Base-by-base conservation (phyloP, 92 coral and sea anemone species). In the Montipora capitata region DNA sequence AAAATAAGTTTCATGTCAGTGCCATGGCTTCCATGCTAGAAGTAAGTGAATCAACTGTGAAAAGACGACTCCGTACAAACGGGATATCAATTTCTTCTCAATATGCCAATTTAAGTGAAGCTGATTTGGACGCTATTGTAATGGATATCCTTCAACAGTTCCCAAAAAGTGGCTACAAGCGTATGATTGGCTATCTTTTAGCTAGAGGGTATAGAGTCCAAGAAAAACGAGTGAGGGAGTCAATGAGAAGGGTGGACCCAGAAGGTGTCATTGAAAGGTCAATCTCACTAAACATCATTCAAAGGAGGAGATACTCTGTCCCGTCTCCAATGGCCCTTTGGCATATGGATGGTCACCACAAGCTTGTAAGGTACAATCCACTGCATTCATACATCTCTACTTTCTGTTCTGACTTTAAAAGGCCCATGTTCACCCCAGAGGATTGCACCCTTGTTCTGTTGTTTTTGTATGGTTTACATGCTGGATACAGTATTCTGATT, bases 141-240 rank as follows among this genome's bases (percentile, higher is more conserved):
- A 5, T 64, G 40, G 15, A 64, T 5, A n/a, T 64, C 11, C 69
- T 64, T 15, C 15, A 64, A 15, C 69, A 64, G 40, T 64, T 64
- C 15, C 69, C 89, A 4, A 84, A 84, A 84, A 75, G 81, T 44
- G 89, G 89, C 82, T 75, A 84, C 81, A 84, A 84, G 64, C 41
- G 67, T 7, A 84, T 84, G 89, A 84, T 84, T 84, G 89, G 89
- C 62, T 84, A 84, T 64, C 74, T 84, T 40, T 57, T 74, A 73
- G 74, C 73, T 48, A 75, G 61, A 73, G 89, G 89, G 66, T 40
- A 17, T 69, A 80, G 85, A 80, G 85, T 80, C 48, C 75, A 79
- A 40, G 85, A 80, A n/a, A 2, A 64, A 64, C 4, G 16, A 80
- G 85, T 80, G 18, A 20, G 79, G 52, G 85, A 80, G 51, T 15